Conservation (phyloP, 2,888 invertebrate genomes). For the Aelia acuminata region DNA sequence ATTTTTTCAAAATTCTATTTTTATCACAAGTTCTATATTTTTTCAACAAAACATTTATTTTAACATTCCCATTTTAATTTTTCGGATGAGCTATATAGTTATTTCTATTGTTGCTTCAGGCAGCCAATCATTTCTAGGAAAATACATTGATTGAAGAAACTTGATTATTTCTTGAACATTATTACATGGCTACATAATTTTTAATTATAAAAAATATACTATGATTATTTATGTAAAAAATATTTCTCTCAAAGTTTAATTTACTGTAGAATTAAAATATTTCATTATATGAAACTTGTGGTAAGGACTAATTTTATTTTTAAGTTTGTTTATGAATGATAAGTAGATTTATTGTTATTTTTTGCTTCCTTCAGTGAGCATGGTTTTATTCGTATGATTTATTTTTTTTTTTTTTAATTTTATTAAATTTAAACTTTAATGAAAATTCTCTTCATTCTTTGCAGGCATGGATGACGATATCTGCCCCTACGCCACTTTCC, state of each 20-base stretch:
- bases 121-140: too few relatives aligned
- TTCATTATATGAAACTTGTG: not conserved
- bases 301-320: conserved; percentile 12
- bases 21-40: not conserved
- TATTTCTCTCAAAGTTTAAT: not conserved
- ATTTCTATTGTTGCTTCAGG: too few relatives aligned
- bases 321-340: conserved; percentile 42
- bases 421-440: too few relatives aligned
- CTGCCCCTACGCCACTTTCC: conserved; percentile 97
- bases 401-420: too few relatives aligned
- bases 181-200: too few relatives aligned
- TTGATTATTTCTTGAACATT: too few relatives aligned
- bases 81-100: too few relatives aligned
- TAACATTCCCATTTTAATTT: not conserved
- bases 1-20: not conserved
- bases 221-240: too few relatives aligned
- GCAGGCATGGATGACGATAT: conserved; percentile 95
- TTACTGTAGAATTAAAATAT: conserved; percentile 31
- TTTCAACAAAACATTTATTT: not conserved
- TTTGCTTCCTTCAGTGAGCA: conserved; percentile 19
- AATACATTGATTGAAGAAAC: too few relatives aligned
- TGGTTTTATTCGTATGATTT: conserved; percentile 35
- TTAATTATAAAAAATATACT: too few relatives aligned
- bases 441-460: conserved; percentile 24
- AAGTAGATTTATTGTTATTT: not conserved